Percentiles rank a stretch among this genome's conserved stretches.
Conservation (phyloP, 1,140 invertebrate species). For the Tribolium castaneum region DNA sequence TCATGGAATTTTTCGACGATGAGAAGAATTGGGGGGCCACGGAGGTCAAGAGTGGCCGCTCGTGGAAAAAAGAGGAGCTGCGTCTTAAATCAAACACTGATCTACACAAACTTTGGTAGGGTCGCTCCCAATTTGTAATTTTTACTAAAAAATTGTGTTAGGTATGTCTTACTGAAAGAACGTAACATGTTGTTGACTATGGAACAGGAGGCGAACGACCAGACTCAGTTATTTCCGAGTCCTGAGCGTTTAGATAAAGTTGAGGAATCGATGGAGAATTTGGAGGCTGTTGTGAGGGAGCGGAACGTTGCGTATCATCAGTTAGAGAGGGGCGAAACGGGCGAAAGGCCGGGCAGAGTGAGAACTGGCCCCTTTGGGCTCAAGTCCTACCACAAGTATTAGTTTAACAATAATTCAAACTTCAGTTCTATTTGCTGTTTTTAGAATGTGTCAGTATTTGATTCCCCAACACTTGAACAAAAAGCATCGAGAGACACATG, state of each 20-base stretch:
- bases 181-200: conserved; percentile 97
- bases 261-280: conserved; percentile 94
- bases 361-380: conserved; percentile 73
- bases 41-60: conserved; percentile 85
- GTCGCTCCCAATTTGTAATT: not conserved
- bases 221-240: conserved; percentile 85
- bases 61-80: conserved; percentile 92
- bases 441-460: conserved; percentile 66
- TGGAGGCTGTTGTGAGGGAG: conserved; percentile 92
- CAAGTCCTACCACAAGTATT: conserved; percentile 64
- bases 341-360: conserved; percentile 76
- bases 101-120: conserved; percentile 96
- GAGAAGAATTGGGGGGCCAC: conserved; percentile 85
- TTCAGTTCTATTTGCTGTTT: not conserved
- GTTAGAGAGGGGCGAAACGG: conserved; percentile 90
- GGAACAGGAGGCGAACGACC: conserved; percentile 84
- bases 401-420: not conserved
- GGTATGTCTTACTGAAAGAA: conserved; percentile 95
- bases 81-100: conserved; percentile 96
- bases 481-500: conserved; percentile 70
- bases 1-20: conserved; percentile 95
- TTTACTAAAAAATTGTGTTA: conserved; percentile 59
- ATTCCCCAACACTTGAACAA: conserved; percentile 72
- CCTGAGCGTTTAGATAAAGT: conserved; percentile 97
- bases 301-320: conserved; percentile 91